Base-by-base conservation (phyloP, 2,797 vertebrate genomes). In the Enteromius mattozi region DNA sequence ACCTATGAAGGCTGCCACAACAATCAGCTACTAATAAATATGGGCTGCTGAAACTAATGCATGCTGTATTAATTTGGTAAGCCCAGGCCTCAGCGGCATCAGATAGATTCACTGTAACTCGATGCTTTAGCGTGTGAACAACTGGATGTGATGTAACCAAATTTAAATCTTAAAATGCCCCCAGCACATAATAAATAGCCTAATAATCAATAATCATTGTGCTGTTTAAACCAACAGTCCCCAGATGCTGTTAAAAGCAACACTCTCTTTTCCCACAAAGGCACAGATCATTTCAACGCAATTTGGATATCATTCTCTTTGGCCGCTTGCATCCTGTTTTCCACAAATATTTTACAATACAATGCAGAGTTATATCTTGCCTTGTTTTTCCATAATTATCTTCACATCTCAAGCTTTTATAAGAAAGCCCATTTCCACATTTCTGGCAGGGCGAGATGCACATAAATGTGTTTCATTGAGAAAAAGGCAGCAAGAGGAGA, bases 391-490 rank as follows among this genome's bases (percentile, higher is more conserved):
- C 87, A 88, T 87, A 92, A 89, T 90, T 89, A 90, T 78, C 37
- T 66, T 87, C 88, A 87, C 89, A 89, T 92, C 89, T 87, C 77
- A 40, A 63, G 77, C 77, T 51, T 93, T 93, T 91, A 92, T 88
- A 88, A 88, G 82, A 88, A 77, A 42, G 37, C 71, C 74, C 77
- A 78, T 91, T 91, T 89, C 88, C 82, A 87, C 88, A 87, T 88
- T 86, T 87, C 86, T 91, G 88, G 89, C 89, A 88, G 89, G 84
- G 88, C 56, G 33, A 88, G 82, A 87, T 76, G 79, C 87, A 93
- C 87, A 90, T 92, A 93, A 93, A 92, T 72, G 59, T 83, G 86
- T 91, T 94, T 92, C 92, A 93, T 90, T 93, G 91, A 93, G 89
- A 93, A 92, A 93, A 92, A 89, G 90, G 83, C 87, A 91, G 88